phyloP scores from a whole-genome alignment of 1,140 invertebrate species.

The Macrocentrus cingulum region DNA sequence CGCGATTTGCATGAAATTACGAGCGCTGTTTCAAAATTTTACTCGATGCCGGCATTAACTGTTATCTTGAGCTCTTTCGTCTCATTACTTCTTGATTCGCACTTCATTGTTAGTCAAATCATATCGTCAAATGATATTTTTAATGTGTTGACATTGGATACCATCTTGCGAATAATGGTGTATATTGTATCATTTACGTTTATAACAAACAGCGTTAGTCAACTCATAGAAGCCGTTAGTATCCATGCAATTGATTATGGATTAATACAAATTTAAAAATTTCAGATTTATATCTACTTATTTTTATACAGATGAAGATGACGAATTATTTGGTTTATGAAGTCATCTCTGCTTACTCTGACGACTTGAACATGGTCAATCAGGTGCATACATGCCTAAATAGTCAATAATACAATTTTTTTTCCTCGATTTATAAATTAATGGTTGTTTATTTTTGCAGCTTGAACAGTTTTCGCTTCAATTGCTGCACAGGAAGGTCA shows the following conservation, averaged over 20 bases:
- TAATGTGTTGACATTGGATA: background rate
- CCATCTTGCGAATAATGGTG: background rate
- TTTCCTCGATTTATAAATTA: background rate
- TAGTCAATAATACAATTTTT: too few relatives aligned
- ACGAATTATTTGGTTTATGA: conserved; percentile 7
- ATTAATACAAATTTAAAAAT: background rate
- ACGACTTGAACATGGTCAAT: background rate
- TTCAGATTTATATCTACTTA: background rate
- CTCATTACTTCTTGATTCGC: background rate
- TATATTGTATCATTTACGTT: conserved; percentile 2
- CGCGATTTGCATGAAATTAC: conserved; percentile 1
- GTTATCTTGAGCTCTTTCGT: background rate
- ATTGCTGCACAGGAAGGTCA: conserved; percentile 31
- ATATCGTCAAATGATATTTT: background rate
- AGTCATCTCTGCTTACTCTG: too few relatives aligned
- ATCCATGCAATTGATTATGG: background rate
- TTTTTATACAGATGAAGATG: conserved; percentile 8
- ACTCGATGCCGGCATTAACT: conserved; percentile 7
- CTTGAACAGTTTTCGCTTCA: conserved; percentile 34
- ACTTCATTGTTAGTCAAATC: background rate
- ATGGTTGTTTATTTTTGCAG: conserved; percentile 24
- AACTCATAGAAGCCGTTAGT: conserved; percentile 3
- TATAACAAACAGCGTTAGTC: background rate
- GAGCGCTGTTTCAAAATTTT: conserved; percentile 1
- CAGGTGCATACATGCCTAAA: conserved; percentile 3